A percentile compares a stretch with the other conserved stretches of the same genome.
These are phyloP conservation scores for Nannobrachium achirus DNA, from an alignment of 2,113 vertebrate genomes.

Conservation along the genomic window DNA sequence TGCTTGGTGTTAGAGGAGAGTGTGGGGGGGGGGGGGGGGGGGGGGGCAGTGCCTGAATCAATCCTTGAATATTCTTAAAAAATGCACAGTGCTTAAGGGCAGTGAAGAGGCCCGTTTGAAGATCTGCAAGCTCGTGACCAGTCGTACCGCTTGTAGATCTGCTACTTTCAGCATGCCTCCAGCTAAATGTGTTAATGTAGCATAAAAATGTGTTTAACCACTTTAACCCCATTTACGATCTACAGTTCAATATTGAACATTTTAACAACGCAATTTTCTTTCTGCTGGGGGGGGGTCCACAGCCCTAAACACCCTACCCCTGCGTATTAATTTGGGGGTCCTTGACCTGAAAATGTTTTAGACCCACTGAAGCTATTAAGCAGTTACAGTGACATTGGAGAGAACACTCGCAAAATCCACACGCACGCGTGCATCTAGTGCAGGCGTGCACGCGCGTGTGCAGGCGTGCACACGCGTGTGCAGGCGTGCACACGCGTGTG, in stretches of 20 bases:
- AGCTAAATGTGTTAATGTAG: too few relatives aligned
- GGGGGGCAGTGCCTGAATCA: constrained; percentile 27
- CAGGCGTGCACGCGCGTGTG: background rate
- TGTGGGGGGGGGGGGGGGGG: background rate
- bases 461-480: background rate
- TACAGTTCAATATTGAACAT: too few relatives aligned
- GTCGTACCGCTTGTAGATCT: too few relatives aligned
- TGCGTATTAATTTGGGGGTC: too few relatives aligned
- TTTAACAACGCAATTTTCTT: too few relatives aligned
- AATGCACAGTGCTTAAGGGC: constrained; percentile 24
- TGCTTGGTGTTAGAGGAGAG: too few relatives aligned
- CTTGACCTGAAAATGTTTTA: too few relatives aligned
- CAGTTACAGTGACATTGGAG: constrained; percentile 51
- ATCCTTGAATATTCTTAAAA: constrained; percentile 26
- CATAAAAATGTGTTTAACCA: too few relatives aligned
- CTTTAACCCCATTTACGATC: too few relatives aligned
- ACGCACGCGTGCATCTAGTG: background rate
- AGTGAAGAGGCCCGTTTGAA: constrained; percentile 12
- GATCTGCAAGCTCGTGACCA: background rate
- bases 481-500: background rate
- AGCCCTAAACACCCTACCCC: too few relatives aligned
- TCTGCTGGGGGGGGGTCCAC: too few relatives aligned
- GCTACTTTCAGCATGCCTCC: too few relatives aligned
- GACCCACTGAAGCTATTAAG: background rate
- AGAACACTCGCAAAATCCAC: constrained; percentile 14